Base-by-base conservation (phyloP, 2,113 vertebrate species). In the Erinaceus europaeus region DNA sequence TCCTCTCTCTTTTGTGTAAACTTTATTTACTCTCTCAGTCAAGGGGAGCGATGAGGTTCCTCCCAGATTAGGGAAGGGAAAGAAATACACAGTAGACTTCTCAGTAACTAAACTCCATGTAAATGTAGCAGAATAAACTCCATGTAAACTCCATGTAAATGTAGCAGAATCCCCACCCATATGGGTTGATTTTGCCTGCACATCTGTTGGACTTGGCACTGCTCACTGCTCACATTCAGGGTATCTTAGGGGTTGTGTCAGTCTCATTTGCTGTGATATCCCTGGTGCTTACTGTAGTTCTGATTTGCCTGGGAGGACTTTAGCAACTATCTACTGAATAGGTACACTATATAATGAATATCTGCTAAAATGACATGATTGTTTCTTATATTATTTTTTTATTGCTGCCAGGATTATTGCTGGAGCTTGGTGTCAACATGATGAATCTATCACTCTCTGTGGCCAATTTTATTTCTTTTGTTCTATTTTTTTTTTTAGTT, bases 11-110 rank as follows among this genome's bases (percentile, higher is more conserved):
- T n/a, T n/a, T n/a, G n/a, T n/a, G 12, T 62, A 80, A 15, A 1
- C 44, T 77, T 62, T 74, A 79, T 92, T 95, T 94, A 79, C 91
- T 96, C 72, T 96, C 90, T 90, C 64, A 36, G 44, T 91, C 64
- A 79, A 71, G 12, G 50, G 25, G 27, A 80, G 34, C 68, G 57
- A 75, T 76, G 73, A 38, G 57, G 2, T 76, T 92, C 32, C 17
- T 72, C 40, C 57, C 3, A 52, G 57, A 81, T 46, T 34, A 34
- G 11, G 59, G 38, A 75, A 77, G 2, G 9, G 13, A 72, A 82
- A 69, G 10, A 42, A 52, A 88, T 25, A 48, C 32, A 83, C 25
- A 3, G 40, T 27, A 50, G 38, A 34, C 0, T 1, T 1, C 18
- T 81, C 5, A 44, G 74, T 44, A 81, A 27, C 36, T 84, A 44